Conservation (phyloP, 2,888 invertebrate species). For the Apodemia hepburni region DNA sequence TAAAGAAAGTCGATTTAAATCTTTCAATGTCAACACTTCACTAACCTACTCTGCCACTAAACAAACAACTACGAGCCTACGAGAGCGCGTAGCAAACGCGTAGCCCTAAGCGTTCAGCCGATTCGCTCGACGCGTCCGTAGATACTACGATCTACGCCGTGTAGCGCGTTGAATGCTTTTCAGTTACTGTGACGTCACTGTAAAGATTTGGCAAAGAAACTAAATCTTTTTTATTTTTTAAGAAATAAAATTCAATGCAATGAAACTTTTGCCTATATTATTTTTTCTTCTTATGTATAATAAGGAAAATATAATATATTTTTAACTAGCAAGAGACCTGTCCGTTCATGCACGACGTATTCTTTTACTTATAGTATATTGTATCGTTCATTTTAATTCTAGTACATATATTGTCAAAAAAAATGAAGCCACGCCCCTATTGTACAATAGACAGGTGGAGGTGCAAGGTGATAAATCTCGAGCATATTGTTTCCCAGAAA, state of each 20-base stretch:
- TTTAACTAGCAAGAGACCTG: no score
- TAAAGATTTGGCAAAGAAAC: slow-evolving; percentile 13
- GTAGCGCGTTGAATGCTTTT: slow-evolving; percentile 49
- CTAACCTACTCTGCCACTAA: not conserved
- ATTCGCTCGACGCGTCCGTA: slow-evolving; percentile 58
- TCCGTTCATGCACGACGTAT: no score
- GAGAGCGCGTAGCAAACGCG: slow-evolving; percentile 40
- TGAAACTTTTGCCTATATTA: not conserved
- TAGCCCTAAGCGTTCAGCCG: slow-evolving; percentile 45
- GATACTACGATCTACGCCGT: slow-evolving; percentile 59
- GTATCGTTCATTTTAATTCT: no score
- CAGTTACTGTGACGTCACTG: slow-evolving; percentile 48
- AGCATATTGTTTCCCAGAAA: no score
- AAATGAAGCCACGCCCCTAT: no score
- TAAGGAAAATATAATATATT: no score
- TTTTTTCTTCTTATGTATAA: no score
- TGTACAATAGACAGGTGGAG: no score
- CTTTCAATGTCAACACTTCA: slow-evolving; percentile 4
- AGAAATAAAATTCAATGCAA: not conserved
- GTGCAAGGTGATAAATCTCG: no score
- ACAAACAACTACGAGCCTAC: not conserved
- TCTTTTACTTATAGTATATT: no score
- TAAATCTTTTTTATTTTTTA: not conserved
- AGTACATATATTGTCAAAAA: no score
- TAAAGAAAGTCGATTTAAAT: not conserved